A percentile compares a stretch with the other conserved stretches of the same genome.
Conservation (phyloP, 2,888 invertebrate species). For the Zeuzera pyrina region DNA sequence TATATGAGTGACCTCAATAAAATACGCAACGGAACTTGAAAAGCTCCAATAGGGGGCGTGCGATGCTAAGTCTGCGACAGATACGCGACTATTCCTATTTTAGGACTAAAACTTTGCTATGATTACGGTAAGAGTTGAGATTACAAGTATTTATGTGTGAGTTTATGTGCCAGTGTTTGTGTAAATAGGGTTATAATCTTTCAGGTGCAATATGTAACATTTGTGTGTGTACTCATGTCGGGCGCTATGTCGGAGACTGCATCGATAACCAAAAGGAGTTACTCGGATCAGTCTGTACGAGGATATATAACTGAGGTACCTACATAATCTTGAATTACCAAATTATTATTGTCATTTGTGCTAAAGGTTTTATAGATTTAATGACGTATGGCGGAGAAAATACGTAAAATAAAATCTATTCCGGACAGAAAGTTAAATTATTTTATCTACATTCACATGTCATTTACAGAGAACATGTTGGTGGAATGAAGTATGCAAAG, state of each 20-base stretch:
- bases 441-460: slow-evolving; percentile 2
- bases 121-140: slow-evolving; percentile 44
- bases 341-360: too few relatives aligned
- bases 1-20: too few relatives aligned
- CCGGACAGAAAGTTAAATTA: background rate
- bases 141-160: slow-evolving; percentile 16
- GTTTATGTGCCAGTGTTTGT: slow-evolving; percentile 19
- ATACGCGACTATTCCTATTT: slow-evolving; percentile 31
- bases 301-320: slow-evolving; percentile 90
- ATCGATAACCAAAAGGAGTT: slow-evolving; percentile 76
- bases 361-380: too few relatives aligned
- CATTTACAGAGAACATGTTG: slow-evolving; percentile 87
- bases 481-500: slow-evolving; percentile 96
- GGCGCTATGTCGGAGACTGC: slow-evolving; percentile 41
- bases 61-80: slow-evolving; percentile 34
- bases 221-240: slow-evolving; percentile 44
- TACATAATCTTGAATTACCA: too few relatives aligned
- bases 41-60: slow-evolving; percentile 43
- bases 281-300: slow-evolving; percentile 85
- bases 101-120: slow-evolving; percentile 49
- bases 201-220: slow-evolving; percentile 50
- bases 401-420: too few relatives aligned
- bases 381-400: too few relatives aligned
- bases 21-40: too few relatives aligned
- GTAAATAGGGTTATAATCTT: slow-evolving; percentile 24